Base-by-base conservation (phyloP, 37 sponge, comb jelly and placozoan species). In the Tethya wilhelma region DNA sequence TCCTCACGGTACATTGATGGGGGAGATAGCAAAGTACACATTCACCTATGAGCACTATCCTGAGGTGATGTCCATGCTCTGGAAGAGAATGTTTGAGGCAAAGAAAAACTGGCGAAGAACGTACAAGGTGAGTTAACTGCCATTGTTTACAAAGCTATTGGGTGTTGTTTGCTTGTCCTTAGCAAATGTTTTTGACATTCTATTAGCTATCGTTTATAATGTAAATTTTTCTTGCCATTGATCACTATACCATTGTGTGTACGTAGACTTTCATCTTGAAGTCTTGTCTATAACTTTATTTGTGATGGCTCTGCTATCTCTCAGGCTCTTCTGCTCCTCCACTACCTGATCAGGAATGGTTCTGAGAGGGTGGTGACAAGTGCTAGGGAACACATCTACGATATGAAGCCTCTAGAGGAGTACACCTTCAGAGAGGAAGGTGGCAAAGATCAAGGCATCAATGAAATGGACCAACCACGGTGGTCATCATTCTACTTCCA, bases 41-140 rank as follows among this genome's bases (percentile, higher is more conserved):
- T 98, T 87, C 84, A 96, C 97, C 17, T 98, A 96, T 73, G 97
- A 96, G 46, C 87, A 91, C 64, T 95, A 93, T 73, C 97, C 97
- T 26, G 99, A 98, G 42, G 96, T 94, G 33, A 96, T 98, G 96
- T 64, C 95, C 39, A 98, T 98, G 99, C 84, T 98, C n/a, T 98
- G 99, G 99, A 96, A 94, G 56, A 80, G 99, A 49, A 96, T 98
- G 99, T 90, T 98, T 44, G 97, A 98, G 64, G 56, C 84, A 29
- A 93, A 86, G 65, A 98, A 90, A 89, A 94, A 94, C 75, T 98
- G 99, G 99, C 79, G 99, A 45, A 77, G 99, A 56, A 96, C 90
- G 31, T 98, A 98, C 64, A 98, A 98, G 89, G 98, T 97, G 5
- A 30, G 75, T 49, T 49, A 49, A 49, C 53, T 49, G 53, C 14